phyloP scores from a whole-genome alignment of 2,888 invertebrate species.

The Diarsia mendica region DNA sequence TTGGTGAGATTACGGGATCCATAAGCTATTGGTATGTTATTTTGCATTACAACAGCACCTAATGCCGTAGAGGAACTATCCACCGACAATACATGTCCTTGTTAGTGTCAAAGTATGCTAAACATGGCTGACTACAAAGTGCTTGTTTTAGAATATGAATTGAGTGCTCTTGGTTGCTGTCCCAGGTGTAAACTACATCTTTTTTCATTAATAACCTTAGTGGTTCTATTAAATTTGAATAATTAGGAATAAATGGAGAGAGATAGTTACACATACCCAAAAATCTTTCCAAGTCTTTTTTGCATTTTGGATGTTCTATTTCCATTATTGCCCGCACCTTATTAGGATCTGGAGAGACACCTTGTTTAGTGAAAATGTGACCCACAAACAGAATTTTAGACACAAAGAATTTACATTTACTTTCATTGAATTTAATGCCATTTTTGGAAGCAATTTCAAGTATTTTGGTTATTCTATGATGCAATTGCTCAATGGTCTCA shows the following conservation, averaged over 20 bases:
- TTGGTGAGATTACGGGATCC: conserved; percentile 1
- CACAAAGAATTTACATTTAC: conserved; percentile 21
- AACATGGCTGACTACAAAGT: too few relatives aligned
- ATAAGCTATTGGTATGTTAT: conserved; percentile 5
- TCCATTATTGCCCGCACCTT: conserved; percentile 22
- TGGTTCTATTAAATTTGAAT: too few relatives aligned
- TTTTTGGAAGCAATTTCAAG: conserved; percentile 5
- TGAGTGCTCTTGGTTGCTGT: too few relatives aligned
- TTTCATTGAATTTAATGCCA: conserved; percentile 26
- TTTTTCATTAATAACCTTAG: too few relatives aligned
- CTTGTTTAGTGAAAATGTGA: conserved; percentile 5
- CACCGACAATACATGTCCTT: too few relatives aligned
- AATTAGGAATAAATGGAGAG: too few relatives aligned
- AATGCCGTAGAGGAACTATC: too few relatives aligned
- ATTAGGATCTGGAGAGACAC: conserved; percentile 1
- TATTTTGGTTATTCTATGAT: conserved; percentile 12
- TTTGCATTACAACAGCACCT: not conserved
- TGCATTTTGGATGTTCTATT: not conserved
- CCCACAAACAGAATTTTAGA: conserved; percentile 13
- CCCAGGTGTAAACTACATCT: too few relatives aligned
- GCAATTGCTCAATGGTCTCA: not conserved
- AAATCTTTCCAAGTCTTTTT: too few relatives aligned
- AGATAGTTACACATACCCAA: too few relatives aligned
- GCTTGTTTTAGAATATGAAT: too few relatives aligned
- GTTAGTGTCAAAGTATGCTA: too few relatives aligned